phyloP scores from a whole-genome alignment of 2,888 invertebrate species.

The Nipponacmea schrenckii region DNA sequence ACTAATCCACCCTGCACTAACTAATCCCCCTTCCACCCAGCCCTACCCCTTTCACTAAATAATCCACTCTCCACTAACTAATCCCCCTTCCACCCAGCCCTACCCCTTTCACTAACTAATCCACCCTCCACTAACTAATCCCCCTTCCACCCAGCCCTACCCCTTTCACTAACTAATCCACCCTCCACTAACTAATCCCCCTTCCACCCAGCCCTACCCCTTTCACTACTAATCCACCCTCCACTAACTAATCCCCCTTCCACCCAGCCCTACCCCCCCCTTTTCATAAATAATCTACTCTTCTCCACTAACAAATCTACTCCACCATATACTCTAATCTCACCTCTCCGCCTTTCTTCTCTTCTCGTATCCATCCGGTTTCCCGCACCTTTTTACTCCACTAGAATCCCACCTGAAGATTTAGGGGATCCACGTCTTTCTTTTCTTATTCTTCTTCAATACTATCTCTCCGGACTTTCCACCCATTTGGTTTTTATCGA shows the following conservation, averaged over 20 bases:
- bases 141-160: not conserved
- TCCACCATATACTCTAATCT: conserved; percentile 11
- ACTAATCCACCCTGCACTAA: not conserved
- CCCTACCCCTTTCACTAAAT: not conserved
- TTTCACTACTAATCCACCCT: not conserved
- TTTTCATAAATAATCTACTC: conserved; percentile 13
- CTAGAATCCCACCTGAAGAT: too few relatives aligned
- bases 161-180: not conserved
- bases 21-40: not conserved
- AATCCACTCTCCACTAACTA: not conserved
- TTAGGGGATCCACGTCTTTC: too few relatives aligned
- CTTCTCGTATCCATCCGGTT: not conserved
- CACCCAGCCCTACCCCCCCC: not conserved
- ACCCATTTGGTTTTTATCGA: too few relatives aligned
- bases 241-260: not conserved
- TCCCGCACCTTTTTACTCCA: not conserved
- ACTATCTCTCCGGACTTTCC: too few relatives aligned
- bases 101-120: not conserved
- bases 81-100: not conserved
- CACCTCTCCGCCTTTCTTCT: not conserved
- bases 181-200: not conserved
- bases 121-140: not conserved
- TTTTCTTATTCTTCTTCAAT: too few relatives aligned
- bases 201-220: not conserved
- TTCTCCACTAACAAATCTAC: not conserved